Base-by-base conservation (phyloP, 2,888 invertebrate species). In the Urechis unicinctus region DNA sequence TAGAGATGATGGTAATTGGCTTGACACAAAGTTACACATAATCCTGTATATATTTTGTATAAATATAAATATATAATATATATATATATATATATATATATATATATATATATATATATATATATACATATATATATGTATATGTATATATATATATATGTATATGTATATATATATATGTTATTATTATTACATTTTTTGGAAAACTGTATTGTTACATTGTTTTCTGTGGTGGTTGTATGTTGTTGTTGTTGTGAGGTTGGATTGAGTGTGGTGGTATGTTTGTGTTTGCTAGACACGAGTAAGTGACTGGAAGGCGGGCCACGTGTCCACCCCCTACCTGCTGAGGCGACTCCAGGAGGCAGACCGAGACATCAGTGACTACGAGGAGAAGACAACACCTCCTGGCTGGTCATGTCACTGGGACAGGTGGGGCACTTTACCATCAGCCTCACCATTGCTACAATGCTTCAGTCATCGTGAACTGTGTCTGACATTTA, bases 341-440 rank as follows among this genome's bases (percentile, higher is more conserved):
- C 81, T 86, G 59, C 76, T 81, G 63, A 80, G 81, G 63, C 85
- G 85, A 83, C 77, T 86, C 66, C 79, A 81, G 55, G 82, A 82
- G 55, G 84, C 84, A 3, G 81, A 82, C 66, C 79, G 81, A 42
- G 84, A 85, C 68, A 77, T 87, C 63, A 79, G 80, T 63, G 82
- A 83, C 64, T 81, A 85, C 66, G 86, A 86, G 77, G 81, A 82
- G 72, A 83, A 83, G 59, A 85, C 85, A 17, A 83, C 85, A 42
- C 86, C 86, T 29, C 78, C 81, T 44, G 85, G 85, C 68, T 86
- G 86, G 86, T 81, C 82, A 67, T 84, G 86, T 74, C 82, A 84
- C 71, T 87, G 86, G 86, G 85, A 86, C 83, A 86, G 86, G 86
- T 86, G 86, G 52, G 57, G 42, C n/a, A 41, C 53, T 24, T 17